Conservation (phyloP, 2,113 vertebrate species). For the Paradisaea rubra region DNA sequence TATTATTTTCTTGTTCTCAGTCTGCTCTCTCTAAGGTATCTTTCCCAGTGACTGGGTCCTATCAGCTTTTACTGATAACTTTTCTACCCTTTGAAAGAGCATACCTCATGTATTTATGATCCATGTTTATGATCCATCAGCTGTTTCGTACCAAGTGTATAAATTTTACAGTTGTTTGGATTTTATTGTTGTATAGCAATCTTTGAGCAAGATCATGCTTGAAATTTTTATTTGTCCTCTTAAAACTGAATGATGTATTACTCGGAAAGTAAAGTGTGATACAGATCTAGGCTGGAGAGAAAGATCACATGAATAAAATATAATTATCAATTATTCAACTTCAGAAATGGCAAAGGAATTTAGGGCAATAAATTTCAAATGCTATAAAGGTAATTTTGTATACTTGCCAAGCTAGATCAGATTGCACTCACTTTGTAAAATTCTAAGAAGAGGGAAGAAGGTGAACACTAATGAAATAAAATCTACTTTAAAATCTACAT, state of each 20-base stretch:
- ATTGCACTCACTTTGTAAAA: background rate
- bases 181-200: background rate
- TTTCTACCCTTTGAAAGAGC: background rate
- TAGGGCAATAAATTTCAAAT: background rate
- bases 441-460: background rate
- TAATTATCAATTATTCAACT: background rate
- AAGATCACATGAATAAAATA: background rate
- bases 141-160: background rate
- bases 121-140: background rate
- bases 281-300: background rate
- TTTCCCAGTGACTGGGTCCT: background rate
- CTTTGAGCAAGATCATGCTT: background rate
- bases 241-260: background rate
- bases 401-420: background rate
- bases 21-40: background rate
- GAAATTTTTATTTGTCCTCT: background rate
- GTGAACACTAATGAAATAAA: background rate
- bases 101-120: background rate
- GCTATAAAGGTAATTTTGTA: background rate
- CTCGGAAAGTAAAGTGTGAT: background rate
- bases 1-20: background rate
- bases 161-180: background rate
- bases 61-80: background rate
- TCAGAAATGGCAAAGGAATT: background rate
- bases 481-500: background rate